phyloP scores from a whole-genome alignment of 2,113 vertebrate species.

The Seriola dumerili region DNA sequence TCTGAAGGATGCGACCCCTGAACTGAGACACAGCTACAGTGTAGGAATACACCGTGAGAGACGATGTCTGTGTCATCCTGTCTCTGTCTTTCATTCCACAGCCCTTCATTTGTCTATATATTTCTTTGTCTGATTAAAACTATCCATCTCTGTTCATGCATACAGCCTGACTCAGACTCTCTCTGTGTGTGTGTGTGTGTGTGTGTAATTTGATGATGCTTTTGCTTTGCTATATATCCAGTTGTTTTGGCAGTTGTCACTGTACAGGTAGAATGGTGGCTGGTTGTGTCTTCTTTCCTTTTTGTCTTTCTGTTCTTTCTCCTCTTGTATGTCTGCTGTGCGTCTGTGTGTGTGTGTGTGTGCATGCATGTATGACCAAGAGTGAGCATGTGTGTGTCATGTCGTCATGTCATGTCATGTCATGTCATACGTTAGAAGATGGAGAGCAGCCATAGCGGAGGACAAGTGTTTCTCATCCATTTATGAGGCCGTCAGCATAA shows the following conservation, averaged over 20 bases:
- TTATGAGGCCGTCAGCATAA: conserved; percentile 66
- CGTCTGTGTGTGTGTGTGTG: background rate
- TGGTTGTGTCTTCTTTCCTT: background rate
- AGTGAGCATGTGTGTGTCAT: conserved; percentile 25
- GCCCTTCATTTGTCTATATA: background rate
- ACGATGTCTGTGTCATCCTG: background rate
- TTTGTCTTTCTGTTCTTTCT: background rate
- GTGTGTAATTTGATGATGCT: conserved; percentile 1
- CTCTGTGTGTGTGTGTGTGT: no score
- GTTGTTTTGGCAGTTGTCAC: conserved; percentile 32
- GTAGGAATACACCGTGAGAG: no score
- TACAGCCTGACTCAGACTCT: background rate
- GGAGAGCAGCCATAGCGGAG: conserved; percentile 51
- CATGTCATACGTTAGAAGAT: conserved; percentile 31
- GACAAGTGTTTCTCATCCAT: conserved; percentile 65
- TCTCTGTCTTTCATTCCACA: background rate
- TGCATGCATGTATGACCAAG: background rate
- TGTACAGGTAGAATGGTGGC: conserved; percentile 11
- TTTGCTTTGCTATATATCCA: background rate
- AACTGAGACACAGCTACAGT: no score
- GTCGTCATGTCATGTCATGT: conserved; percentile 39
- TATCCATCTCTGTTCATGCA: background rate
- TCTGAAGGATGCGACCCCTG: no score
- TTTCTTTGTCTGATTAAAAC: background rate
- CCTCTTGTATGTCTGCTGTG: background rate